These are phyloP conservation scores for Hypolimnas misippus DNA, from an alignment of 2,888 invertebrate species.

Conservation along the genomic window DNA sequence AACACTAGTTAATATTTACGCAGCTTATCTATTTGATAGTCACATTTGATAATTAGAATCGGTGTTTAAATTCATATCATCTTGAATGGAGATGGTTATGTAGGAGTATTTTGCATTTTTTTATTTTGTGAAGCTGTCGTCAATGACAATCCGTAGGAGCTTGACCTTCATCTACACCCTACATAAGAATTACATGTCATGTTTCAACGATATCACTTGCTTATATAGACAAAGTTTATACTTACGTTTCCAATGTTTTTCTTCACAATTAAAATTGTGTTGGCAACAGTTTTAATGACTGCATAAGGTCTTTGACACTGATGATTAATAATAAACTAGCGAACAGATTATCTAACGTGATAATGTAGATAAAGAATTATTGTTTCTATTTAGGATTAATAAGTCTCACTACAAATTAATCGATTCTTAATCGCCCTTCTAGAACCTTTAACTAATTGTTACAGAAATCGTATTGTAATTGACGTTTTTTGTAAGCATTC, in stretches of 20 bases:
- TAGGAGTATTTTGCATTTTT: too few species aligned
- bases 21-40: too few species aligned
- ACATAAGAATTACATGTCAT: not conserved
- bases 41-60: too few species aligned
- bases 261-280: not conserved
- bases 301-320: not conserved
- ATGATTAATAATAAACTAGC: constrained; percentile 2
- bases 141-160: not conserved
- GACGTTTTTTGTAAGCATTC: not conserved
- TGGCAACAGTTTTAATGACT: not conserved
- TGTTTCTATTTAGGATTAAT: not conserved
- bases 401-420: not conserved
- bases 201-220: not conserved
- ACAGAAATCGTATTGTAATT: not conserved
- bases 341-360: not conserved
- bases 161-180: not conserved
- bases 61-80: too few species aligned
- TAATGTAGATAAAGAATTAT: not conserved
- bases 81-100: too few species aligned
- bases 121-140: too few species aligned
- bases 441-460: not conserved
- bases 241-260: not conserved
- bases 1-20: too few species aligned
- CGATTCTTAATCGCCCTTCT: not conserved
- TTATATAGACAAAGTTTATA: not conserved